Conservation (phyloP, 1,140 invertebrate species). For the Bathynomus jamesi region DNA sequence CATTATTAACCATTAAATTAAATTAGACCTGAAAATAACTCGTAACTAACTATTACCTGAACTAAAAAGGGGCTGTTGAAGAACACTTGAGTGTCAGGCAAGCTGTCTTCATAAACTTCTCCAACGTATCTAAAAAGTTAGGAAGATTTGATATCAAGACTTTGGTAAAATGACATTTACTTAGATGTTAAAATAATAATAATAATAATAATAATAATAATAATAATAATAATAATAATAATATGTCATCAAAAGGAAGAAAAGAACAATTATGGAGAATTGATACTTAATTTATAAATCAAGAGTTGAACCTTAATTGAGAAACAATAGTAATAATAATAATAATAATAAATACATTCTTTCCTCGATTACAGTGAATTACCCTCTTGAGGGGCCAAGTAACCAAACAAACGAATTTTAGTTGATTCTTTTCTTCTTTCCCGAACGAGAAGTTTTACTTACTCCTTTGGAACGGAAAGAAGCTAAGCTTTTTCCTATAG, state of each 20-base stretch:
- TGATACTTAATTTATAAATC: too few relatives aligned
- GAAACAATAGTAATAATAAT: not conserved
- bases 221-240: constrained; percentile 1
- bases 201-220: constrained; percentile 1
- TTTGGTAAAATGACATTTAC: too few relatives aligned
- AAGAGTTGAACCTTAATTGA: not conserved
- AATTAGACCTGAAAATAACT: too few relatives aligned
- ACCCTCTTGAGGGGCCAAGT: too few relatives aligned
- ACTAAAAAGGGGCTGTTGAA: constrained; percentile 56
- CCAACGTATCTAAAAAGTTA: constrained; percentile 56
- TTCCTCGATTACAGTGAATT: too few relatives aligned
- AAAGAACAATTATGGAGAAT: not conserved
- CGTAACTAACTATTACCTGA: constrained; percentile 12
- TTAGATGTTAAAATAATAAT: not conserved
- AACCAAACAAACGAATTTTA: too few relatives aligned
- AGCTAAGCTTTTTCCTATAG: constrained; percentile 70
- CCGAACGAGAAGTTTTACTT: too few relatives aligned
- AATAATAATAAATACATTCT: constrained; percentile 44
- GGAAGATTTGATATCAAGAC: too few relatives aligned
- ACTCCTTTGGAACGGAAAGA: too few relatives aligned
- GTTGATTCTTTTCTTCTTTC: too few relatives aligned
- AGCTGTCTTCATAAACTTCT: constrained; percentile 70
- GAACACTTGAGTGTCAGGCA: constrained; percentile 62
- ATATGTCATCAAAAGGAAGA: not conserved
- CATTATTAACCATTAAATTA: not conserved